A percentile compares a stretch with the other conserved stretches of the same genome.
phyloP scores from a whole-genome alignment of 2,113 vertebrate genomes.

The Dunckerocampus dactyliophorus region DNA sequence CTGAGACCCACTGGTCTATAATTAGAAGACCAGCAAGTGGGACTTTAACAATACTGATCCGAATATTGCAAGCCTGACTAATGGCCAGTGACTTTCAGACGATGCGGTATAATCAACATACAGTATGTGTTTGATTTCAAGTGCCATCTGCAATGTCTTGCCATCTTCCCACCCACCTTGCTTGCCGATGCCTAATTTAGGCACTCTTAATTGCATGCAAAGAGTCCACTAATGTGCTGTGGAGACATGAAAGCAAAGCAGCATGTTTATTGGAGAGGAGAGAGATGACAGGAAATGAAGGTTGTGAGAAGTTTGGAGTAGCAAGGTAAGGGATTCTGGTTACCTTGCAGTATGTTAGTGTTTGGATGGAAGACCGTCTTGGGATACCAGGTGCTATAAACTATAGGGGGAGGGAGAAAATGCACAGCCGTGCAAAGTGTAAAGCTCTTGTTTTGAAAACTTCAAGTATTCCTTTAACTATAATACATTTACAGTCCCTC shows the following conservation, averaged over 20 bases:
- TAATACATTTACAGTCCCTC: background rate
- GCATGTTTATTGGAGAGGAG: conserved; percentile 8
- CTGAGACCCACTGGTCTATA: conserved; percentile 54
- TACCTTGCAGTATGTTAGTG: background rate
- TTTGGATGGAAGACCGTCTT: background rate
- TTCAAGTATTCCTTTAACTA: background rate
- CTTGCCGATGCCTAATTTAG: background rate
- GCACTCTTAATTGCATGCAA: conserved; percentile 2
- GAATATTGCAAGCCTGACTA: conserved; percentile 17
- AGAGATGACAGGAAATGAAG: conserved; percentile 12
- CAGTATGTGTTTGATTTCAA: background rate
- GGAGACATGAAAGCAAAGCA: conserved; percentile 7
- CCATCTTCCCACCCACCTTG: background rate
- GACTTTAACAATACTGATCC: conserved; percentile 24
- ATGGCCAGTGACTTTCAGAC: background rate
- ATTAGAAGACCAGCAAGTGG: conserved; percentile 57
- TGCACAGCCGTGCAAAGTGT: background rate
- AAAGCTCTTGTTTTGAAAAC: background rate
- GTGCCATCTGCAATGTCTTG: background rate
- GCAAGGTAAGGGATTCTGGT: conserved; percentile 6
- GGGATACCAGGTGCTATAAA: conserved; percentile 2
- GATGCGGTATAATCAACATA: background rate
- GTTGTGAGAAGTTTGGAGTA: background rate
- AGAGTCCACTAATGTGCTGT: background rate
- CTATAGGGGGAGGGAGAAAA: background rate